These are phyloP conservation scores for Coecobrya sp. DNA, from an alignment of 2,888 invertebrate species.

Conservation along the genomic window DNA sequence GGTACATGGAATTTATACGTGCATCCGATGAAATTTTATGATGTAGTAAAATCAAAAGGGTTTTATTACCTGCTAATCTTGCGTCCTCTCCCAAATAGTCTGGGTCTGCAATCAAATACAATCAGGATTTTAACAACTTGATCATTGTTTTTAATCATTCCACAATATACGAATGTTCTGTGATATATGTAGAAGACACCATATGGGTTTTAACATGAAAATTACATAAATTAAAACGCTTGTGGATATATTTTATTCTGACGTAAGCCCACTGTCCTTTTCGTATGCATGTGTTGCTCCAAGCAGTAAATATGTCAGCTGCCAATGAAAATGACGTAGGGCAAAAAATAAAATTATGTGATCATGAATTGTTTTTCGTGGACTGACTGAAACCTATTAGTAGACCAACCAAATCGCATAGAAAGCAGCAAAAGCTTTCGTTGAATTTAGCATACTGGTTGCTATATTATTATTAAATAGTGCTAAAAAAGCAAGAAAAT, in stretches of 20 bases:
- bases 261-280: background rate
- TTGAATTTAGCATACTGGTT: too few species aligned
- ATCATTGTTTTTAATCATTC: slow-evolving; percentile 10
- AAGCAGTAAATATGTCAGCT: background rate
- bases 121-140: background rate
- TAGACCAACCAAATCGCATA: too few species aligned
- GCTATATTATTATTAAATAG: too few species aligned
- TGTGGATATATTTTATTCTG: background rate
- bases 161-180: too few species aligned
- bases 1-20: too few species aligned
- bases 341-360: background rate
- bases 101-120: slow-evolving; percentile 64
- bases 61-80: slow-evolving; percentile 67
- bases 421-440: too few species aligned
- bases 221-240: background rate
- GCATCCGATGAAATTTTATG: slow-evolving; percentile 5
- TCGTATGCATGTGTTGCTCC: background rate
- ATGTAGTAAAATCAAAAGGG: slow-evolving; percentile 2
- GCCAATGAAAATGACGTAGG: slow-evolving; percentile 15
- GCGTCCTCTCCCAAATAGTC: slow-evolving; percentile 81
- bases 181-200: too few species aligned
- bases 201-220: too few species aligned
- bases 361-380: background rate
- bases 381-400: background rate
- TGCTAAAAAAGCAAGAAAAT: too few species aligned